phyloP scores from a whole-genome alignment of 2,797 vertebrate species.

The Argya squamiceps region DNA sequence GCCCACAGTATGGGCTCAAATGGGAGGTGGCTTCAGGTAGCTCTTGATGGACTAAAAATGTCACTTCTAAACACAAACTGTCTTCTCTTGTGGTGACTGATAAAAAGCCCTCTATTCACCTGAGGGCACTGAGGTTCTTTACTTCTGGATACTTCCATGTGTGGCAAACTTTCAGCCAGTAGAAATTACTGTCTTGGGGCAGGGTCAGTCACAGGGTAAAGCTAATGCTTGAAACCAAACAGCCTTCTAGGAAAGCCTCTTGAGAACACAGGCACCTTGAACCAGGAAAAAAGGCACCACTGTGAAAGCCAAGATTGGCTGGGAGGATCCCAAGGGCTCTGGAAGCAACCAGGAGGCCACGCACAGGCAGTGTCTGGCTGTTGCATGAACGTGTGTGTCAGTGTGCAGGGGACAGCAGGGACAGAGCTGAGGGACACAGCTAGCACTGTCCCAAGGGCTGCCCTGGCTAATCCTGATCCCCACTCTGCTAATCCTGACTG shows the following conservation, averaged over 20 bases:
- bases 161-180: neutral
- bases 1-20: neutral
- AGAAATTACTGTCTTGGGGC: neutral
- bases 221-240: neutral
- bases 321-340: neutral
- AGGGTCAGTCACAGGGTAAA: neutral
- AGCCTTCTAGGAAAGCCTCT: neutral
- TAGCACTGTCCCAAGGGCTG: neutral
- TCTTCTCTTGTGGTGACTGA: neutral
- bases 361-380: neutral
- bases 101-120: neutral
- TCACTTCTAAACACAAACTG: neutral
- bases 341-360: neutral
- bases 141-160: neutral
- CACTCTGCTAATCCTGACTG: neutral
- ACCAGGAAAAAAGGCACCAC: neutral
- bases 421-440: neutral
- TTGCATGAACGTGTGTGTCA: fast-evolving
- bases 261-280: neutral
- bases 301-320: neutral
- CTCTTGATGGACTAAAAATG: neutral
- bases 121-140: neutral
- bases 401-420: neutral
- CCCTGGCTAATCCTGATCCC: neutral
- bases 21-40: neutral